These are phyloP conservation scores for Ianthella basta DNA, from an alignment of 37 sponge, comb jelly and placozoan species.

Conservation along the genomic window DNA sequence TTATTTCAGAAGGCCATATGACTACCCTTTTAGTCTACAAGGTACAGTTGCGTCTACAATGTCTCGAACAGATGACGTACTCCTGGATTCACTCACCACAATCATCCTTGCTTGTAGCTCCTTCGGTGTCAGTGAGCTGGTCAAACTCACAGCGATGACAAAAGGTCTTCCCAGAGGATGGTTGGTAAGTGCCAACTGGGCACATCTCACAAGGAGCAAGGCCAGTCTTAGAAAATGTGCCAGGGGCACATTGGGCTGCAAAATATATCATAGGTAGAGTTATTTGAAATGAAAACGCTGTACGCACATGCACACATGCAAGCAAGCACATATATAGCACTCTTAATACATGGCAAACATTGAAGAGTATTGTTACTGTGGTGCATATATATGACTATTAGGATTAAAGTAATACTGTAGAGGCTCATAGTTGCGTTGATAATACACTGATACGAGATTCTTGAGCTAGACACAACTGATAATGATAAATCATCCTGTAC, in stretches of 20 bases:
- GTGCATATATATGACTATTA: neutral
- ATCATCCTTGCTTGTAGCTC: constrained; percentile 2
- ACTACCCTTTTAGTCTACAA: no score
- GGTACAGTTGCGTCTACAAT: no score
- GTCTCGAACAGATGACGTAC: no score
- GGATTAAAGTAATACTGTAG: neutral
- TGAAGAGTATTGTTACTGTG: no score
- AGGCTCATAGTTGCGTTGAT: no score
- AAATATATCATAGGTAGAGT: no score
- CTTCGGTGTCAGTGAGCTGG: constrained; percentile 1
- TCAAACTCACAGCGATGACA: constrained; percentile 11
- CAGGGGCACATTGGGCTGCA: no score
- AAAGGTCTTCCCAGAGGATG: neutral
- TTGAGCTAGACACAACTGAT: no score
- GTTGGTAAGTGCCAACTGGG: constrained; percentile 17
- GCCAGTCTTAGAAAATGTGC: constrained; percentile 13
- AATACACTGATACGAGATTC: no score
- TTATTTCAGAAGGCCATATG: no score
- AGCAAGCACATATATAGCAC: neutral
- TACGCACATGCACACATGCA: neutral
- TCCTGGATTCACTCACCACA: neutral
- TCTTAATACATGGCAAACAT: neutral
- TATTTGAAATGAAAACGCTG: no score
- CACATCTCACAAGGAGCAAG: constrained; percentile 5
- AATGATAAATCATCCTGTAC: no score